These are phyloP conservation scores for Paralichthys olivaceus DNA, from an alignment of 2,113 vertebrate genomes.

Conservation along the genomic window DNA sequence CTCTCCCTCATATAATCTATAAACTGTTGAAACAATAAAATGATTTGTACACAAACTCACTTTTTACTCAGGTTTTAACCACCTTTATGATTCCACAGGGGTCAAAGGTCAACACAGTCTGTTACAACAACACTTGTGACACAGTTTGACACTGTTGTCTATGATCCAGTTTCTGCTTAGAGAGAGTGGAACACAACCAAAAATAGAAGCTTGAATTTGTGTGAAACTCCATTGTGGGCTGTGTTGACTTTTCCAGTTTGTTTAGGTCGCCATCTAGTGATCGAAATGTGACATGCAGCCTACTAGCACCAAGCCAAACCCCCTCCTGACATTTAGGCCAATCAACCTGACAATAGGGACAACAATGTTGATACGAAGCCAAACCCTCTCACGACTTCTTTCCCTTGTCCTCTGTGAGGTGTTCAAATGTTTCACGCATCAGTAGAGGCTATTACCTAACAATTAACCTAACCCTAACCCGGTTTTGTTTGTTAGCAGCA, in stretches of 20 bases:
- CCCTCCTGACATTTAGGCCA: background rate
- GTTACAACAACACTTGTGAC: background rate
- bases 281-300: background rate
- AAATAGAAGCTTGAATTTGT: too few species aligned
- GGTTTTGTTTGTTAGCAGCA: too few species aligned
- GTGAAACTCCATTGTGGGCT: background rate
- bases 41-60: background rate
- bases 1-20: too few species aligned
- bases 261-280: slow-evolving; percentile 46
- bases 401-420: background rate
- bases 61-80: background rate
- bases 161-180: too few species aligned
- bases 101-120: background rate
- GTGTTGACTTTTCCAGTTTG: background rate
- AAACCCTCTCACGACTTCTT: background rate
- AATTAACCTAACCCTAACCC: too few species aligned
- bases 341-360: background rate
- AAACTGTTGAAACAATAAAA: background rate
- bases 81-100: background rate
- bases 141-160: background rate
- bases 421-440: background rate
- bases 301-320: background rate
- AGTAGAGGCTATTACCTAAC: too few species aligned
- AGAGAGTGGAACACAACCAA: too few species aligned
- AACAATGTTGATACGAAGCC: background rate